Evolutionary conservation across 2,888 invertebrate species (phyloP).

Genomic region (Eilema sororculum): DNA sequence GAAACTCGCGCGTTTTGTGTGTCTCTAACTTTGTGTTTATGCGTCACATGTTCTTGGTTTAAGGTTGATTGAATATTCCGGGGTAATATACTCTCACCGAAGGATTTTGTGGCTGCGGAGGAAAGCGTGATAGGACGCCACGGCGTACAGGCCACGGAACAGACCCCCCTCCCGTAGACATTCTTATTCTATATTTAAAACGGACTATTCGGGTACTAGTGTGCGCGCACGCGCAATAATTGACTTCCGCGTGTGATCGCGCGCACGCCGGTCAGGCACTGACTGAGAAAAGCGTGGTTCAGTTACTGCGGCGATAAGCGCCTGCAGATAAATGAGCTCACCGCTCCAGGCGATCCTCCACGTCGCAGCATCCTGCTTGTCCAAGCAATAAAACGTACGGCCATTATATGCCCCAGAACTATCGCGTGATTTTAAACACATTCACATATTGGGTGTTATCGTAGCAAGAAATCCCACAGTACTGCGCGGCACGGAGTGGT

Average conservation of each 20-base stretch:
- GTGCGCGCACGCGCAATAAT: conserved; percentile 83
- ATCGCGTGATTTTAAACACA: conserved; percentile 49
- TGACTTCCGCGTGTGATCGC: conserved; percentile 85
- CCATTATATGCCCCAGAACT: conserved; percentile 61
- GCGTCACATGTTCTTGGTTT: conserved; percentile 72
- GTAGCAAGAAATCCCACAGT: conserved; percentile 71
- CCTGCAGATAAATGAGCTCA: conserved; percentile 81
- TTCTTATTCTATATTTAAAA: conserved; percentile 84
- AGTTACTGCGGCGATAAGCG: conserved; percentile 77
- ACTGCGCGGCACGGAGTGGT: conserved; percentile 75
- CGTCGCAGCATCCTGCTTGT: conserved; percentile 80
- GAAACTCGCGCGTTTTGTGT: conserved; percentile 75
- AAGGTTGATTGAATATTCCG: conserved; percentile 67
- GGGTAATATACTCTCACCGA: conserved; percentile 78
- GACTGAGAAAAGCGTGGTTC: conserved; percentile 79
- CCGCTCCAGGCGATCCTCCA: conserved; percentile 83
- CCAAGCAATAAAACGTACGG: conserved; percentile 77
- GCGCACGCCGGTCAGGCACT: conserved; percentile 82
- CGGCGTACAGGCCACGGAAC: conserved; percentile 92
- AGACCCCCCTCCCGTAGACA: conserved; percentile 87
- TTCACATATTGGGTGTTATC: conserved; percentile 70
- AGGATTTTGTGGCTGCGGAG: conserved; percentile 76
- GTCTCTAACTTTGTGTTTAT: conserved; percentile 79
- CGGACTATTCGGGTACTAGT: conserved; percentile 84
- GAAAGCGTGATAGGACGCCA: conserved; percentile 84